phyloP scores from a whole-genome alignment of 2,113 vertebrate species.

The Peromyscus californicus region DNA sequence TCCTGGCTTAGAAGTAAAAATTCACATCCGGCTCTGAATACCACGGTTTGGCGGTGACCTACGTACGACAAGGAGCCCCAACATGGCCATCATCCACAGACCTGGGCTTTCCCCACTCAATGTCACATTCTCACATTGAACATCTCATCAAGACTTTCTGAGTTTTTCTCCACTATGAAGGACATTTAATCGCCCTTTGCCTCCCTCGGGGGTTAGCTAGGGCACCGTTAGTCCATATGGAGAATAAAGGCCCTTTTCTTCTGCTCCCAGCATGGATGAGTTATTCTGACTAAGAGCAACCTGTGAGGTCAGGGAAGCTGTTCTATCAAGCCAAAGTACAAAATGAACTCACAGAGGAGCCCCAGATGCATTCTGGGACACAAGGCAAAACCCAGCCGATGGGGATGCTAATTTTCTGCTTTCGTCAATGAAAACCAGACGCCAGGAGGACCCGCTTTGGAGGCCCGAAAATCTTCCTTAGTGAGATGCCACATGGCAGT shows the following conservation, averaged over 20 bases:
- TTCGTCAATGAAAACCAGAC: conserved; percentile 72
- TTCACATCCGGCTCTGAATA: background rate
- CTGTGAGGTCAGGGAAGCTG: conserved; percentile 55
- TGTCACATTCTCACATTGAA: background rate
- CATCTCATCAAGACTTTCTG: background rate
- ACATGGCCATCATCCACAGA: background rate
- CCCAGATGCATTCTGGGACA: conserved; percentile 58
- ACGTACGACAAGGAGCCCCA: background rate
- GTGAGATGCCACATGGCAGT: conserved; percentile 5
- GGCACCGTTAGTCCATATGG: background rate
- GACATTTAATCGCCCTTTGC: background rate
- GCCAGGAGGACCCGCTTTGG: background rate
- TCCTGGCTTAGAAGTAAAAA: background rate
- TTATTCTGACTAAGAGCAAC: conserved; percentile 19
- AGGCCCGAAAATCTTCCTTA: background rate
- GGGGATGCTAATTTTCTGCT: conserved; percentile 69
- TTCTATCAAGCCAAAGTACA: conserved; percentile 15
- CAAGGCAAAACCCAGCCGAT: background rate
- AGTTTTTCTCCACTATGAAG: background rate
- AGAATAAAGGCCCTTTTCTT: background rate
- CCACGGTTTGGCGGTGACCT: background rate
- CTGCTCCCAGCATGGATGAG: background rate
- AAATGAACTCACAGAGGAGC: conserved; percentile 35
- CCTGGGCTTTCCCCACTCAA: background rate
- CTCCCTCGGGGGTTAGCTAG: background rate